Evolutionary conservation across 2,113 vertebrate species (phyloP), one percentile per base, ranked within the genome.

Genomic region (Trematocara variabile): DNA sequence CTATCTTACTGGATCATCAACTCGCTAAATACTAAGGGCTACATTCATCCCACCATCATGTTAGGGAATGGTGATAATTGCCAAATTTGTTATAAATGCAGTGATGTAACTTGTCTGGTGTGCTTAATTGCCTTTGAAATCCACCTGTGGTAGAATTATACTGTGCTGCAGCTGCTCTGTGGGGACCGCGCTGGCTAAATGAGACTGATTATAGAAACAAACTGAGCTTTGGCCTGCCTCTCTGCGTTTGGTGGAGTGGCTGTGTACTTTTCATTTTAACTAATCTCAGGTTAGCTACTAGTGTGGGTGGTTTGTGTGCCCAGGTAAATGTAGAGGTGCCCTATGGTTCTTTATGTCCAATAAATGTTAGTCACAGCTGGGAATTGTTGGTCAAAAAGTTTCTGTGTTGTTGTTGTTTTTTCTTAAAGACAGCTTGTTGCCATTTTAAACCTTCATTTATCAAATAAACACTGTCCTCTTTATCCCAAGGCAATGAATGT

Each of bases 31-130:
- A 88, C 75, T 34, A 3, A 81, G 22, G n/a, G 75, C 82, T 53
- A 68, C 81, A 88, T 82, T 89, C 79, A 84, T 77, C 60, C 77
- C 75, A 65, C 80, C 68, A 52, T 50, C 41, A 77, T 39, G 56
- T 7, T 83, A 53, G 39, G 30, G 48, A 83, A 82, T 82, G 54
- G 63, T 86, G 73, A 88, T 93, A 91, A 93, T 93, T 89, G 90
- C 84, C 82, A 90, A 78, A 92, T 94, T 53, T 90, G 84, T 91
- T 77, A 87, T 82, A 93, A 89, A 84, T 91, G 87, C 68, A 33
- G 79, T 44, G 37, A 83, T 80, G 84, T 65, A 90, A 81, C 86
- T 84, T 86, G 84, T 84, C 81, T 83, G 82, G 25, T 86, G 68
- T 83, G 54, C 54, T 79, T 86, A 90, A 91, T 83, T 91, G 87